phyloP scores from a whole-genome alignment of 37 sponge, comb jelly and placozoan genomes.

The Halichondria panicea region DNA sequence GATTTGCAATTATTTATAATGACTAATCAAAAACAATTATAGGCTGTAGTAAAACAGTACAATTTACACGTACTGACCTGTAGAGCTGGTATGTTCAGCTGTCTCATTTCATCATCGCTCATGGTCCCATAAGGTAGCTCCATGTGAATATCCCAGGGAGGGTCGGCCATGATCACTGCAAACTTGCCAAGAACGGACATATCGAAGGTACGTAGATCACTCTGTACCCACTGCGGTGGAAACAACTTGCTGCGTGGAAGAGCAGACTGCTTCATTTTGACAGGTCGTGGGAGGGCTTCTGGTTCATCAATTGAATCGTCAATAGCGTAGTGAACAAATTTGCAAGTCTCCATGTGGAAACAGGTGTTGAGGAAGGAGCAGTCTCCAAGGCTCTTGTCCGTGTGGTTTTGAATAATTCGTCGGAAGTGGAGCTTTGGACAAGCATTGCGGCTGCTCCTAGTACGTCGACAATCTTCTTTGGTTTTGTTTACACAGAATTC shows the following conservation, averaged over 20 bases:
- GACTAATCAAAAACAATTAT: too few relatives aligned
- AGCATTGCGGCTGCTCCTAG: conserved; percentile 47
- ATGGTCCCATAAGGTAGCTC: conserved; percentile 98
- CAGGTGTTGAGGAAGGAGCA: conserved; percentile 99
- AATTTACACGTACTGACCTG: too few relatives aligned
- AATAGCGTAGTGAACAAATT: conserved; percentile 95
- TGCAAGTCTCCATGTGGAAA: conserved; percentile 96
- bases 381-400: conserved; percentile 91
- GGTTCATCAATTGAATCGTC: conserved; percentile 64
- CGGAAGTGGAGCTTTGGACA: conserved; percentile 90
- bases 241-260: conserved; percentile 43
- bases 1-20: too few relatives aligned
- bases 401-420: conserved; percentile 84
- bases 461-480: conserved; percentile 82
- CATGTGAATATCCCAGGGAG: conserved; percentile 99
- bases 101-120: conserved; percentile 96
- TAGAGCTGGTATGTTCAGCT: conserved; percentile 80
- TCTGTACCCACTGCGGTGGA: conserved; percentile 89
- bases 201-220: conserved; percentile 85
- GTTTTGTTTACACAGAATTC: conserved; percentile 91
- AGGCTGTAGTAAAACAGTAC: too few relatives aligned
- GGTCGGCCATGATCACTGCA: conserved; percentile 97
- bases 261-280: not conserved
- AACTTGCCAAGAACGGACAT: conserved; percentile 83
- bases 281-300: conserved; percentile 5